Conservation (phyloP, 2,113 vertebrate genomes). For the Lagopus muta region DNA sequence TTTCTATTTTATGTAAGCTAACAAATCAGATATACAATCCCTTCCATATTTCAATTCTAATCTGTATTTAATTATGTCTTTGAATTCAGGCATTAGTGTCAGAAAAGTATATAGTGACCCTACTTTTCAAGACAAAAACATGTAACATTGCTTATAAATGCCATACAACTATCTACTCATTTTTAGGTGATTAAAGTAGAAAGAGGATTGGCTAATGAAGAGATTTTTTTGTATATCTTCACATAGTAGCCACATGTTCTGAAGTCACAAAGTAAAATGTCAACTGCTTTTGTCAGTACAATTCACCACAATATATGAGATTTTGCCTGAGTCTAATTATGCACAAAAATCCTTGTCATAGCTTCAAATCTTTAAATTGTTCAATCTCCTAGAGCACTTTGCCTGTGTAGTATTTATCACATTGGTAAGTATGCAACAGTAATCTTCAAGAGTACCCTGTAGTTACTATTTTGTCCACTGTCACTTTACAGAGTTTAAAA, state of each 20-base stretch:
- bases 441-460: not conserved
- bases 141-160: not conserved
- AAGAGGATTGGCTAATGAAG: not conserved
- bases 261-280: not conserved
- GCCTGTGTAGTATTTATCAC: not conserved
- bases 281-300: not conserved
- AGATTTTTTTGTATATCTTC: not conserved
- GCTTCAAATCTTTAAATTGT: not conserved
- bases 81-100: slow-evolving; percentile 35
- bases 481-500: not conserved
- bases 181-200: not conserved
- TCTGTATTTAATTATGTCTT: slow-evolving; percentile 47
- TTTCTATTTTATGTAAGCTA: slow-evolving; percentile 25
- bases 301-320: not conserved
- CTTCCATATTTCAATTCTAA: slow-evolving; percentile 20
- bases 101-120: not conserved
- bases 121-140: not conserved
- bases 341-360: not conserved
- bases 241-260: not conserved
- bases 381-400: not conserved
- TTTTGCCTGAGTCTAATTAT: not conserved
- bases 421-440: not conserved
- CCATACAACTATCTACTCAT: not conserved
- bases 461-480: not conserved
- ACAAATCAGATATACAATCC: not conserved